Evolutionary conservation across 2,797 vertebrate species (phyloP).

Genomic region (Aythya fuligula): DNA sequence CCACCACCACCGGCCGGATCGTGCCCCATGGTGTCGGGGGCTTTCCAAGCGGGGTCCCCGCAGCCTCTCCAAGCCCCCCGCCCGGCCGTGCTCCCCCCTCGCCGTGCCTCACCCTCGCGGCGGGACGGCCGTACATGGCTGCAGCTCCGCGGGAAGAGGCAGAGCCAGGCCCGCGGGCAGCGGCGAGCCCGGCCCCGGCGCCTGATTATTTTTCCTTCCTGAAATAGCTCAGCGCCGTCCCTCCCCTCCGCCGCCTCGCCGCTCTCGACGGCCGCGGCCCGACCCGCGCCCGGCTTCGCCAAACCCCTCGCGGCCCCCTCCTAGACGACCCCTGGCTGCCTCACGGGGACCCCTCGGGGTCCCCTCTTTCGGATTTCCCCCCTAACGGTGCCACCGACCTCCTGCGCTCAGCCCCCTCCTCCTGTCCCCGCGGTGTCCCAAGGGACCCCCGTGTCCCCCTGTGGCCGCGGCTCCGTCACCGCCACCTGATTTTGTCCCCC

Average conservation of each 20-base stretch:
- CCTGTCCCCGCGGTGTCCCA: too few relatives aligned
- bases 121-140: not conserved
- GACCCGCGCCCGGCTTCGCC: not conserved
- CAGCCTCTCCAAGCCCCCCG: not conserved
- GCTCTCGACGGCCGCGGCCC: not conserved
- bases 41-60: too few relatives aligned
- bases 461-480: too few relatives aligned
- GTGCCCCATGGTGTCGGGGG: accelerated
- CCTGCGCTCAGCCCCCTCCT: not conserved
- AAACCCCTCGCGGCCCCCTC: accelerated
- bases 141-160: not conserved
- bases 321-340: too few relatives aligned
- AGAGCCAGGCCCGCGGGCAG: not conserved
- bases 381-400: accelerated
- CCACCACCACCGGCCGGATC: too few relatives aligned
- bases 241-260: not conserved
- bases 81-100: not conserved
- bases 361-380: not conserved
- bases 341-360: not conserved
- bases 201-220: not conserved
- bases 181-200: not conserved
- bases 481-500: too few relatives aligned
- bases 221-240: not conserved
- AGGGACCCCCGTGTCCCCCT: too few relatives aligned
- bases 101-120: not conserved